Percentiles rank a stretch among this genome's conserved stretches.
phyloP scores from a whole-genome alignment of 2,797 vertebrate genomes.

The Mormyrops boulengeri region DNA sequence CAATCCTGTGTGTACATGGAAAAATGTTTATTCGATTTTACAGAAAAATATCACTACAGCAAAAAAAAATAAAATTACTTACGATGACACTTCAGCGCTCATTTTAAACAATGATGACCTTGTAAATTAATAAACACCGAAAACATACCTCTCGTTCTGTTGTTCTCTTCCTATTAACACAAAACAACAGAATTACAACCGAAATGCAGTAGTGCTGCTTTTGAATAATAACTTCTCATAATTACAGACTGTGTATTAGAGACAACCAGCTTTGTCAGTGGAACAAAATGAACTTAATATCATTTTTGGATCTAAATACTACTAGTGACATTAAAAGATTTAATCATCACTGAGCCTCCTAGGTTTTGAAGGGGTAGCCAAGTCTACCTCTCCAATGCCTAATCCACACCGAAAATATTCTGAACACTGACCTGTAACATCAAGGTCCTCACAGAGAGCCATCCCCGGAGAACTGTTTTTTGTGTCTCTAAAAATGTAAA shows the following conservation, averaged over 20 bases:
- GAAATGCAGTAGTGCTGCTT: neutral
- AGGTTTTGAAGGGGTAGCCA: neutral
- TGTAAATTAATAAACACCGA: neutral
- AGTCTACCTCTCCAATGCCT: neutral
- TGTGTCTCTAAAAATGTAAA: conserved; percentile 49
- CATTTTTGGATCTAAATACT: neutral
- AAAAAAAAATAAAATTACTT: neutral
- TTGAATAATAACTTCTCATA: neutral
- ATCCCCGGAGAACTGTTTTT: conserved; percentile 47
- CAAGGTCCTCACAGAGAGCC: conserved; percentile 48
- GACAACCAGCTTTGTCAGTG: neutral
- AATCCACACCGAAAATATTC: neutral
- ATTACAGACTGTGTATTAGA: neutral
- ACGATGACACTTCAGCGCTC: neutral
- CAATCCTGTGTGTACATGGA: conserved; percentile 30
- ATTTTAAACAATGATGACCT: neutral
- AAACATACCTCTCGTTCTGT: conserved; percentile 46
- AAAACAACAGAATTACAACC: neutral
- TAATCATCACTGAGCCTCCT: neutral
- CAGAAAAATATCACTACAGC: neutral
- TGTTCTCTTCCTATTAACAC: conserved; percentile 31
- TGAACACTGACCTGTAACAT: conserved; percentile 37
- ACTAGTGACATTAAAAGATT: neutral
- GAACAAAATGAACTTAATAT: neutral
- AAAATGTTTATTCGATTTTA: neutral